Conservation (phyloP, 2,888 invertebrate species). For the Parnassius apollo region DNA sequence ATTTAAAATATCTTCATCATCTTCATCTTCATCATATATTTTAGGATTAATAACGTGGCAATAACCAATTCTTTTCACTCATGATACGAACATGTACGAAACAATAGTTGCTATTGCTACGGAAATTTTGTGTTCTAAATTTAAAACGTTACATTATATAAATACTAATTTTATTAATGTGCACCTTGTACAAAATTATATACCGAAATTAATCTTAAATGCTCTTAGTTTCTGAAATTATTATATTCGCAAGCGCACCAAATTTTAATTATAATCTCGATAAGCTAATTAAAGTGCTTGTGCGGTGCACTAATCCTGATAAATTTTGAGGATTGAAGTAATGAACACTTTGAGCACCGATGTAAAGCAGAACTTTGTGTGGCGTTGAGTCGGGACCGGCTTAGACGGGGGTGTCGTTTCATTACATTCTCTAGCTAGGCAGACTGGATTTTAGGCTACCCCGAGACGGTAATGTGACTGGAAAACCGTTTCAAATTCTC, state of each 20-base stretch:
- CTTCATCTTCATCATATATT: too few relatives aligned
- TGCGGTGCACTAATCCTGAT: conserved; percentile 28
- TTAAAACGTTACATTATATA: too few relatives aligned
- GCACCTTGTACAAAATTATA: too few relatives aligned
- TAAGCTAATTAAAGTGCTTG: conserved; percentile 24
- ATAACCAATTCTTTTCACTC: too few relatives aligned
- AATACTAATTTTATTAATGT: too few relatives aligned
- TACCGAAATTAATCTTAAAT: not conserved
- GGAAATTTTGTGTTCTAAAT: too few relatives aligned
- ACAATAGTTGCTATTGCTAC: too few relatives aligned
- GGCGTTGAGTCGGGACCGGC: conserved; percentile 42
- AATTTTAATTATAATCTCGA: conserved; percentile 27
- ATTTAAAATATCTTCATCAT: too few relatives aligned
- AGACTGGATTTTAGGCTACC: conserved; percentile 37
- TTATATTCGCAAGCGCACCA: conserved; percentile 15
- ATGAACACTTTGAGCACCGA: conserved; percentile 42
- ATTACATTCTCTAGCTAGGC: conserved; percentile 39
- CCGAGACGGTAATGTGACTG: conserved; percentile 25
- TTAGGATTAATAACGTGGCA: too few relatives aligned
- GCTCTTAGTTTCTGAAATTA: conserved; percentile 7
- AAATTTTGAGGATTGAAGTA: conserved; percentile 22
- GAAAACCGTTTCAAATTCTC: conserved; percentile 17
- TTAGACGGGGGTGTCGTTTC: conserved; percentile 47
- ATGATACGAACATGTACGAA: too few relatives aligned
- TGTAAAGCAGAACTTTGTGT: conserved; percentile 40